Conservation (phyloP, 2,888 invertebrate genomes). For the Phymatocera aterrima region DNA sequence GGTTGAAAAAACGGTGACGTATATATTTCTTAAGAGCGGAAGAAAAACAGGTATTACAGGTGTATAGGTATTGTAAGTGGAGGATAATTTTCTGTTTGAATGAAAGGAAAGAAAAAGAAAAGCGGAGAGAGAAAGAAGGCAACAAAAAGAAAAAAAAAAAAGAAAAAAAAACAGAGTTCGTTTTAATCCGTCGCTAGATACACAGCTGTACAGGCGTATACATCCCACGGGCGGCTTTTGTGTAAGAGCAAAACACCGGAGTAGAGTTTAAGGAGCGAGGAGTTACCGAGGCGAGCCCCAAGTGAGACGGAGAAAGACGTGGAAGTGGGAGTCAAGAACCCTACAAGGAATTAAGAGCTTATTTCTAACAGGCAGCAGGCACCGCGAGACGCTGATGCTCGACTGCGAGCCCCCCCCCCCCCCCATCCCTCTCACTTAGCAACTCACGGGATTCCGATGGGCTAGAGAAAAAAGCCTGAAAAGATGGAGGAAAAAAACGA, state of each 20-base stretch:
- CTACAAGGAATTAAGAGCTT: constrained; percentile 72
- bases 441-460: constrained; percentile 41
- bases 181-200: constrained; percentile 55
- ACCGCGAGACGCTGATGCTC: constrained; percentile 32
- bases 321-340: constrained; percentile 67
- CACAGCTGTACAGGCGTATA: constrained; percentile 57
- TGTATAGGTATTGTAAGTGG: no score
- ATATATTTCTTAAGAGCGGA: no score
- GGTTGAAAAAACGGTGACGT: neutral
- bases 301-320: constrained; percentile 52
- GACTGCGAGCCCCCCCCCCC: constrained; percentile 9
- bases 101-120: no score
- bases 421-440: constrained; percentile 37
- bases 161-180: no score
- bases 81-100: neutral
- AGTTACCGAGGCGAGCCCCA: constrained; percentile 45
- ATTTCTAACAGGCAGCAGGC: constrained; percentile 68
- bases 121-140: no score
- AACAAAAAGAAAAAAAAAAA: no score
- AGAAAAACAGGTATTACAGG: no score
- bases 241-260: constrained; percentile 56
- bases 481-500: neutral
- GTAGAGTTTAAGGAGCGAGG: constrained; percentile 54
- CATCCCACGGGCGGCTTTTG: constrained; percentile 60
- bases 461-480: constrained; percentile 12